Percentiles rank a stretch among this genome's conserved stretches.
Evolutionary conservation across 2,113 vertebrate species (phyloP).

Genomic region (Ceyx margarethae): DNA sequence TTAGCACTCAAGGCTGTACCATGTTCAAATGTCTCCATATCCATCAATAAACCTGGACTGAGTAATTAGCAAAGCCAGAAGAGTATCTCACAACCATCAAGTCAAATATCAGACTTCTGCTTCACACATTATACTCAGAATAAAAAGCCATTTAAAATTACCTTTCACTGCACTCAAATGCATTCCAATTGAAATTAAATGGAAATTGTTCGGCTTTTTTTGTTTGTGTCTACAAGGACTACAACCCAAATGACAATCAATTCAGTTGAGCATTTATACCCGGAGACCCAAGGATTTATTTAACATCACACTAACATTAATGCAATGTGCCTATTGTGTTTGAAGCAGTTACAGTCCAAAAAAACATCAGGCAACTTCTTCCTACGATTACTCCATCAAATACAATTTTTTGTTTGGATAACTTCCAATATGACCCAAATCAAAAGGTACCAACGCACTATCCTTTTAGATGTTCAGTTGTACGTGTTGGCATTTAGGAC

Average conservation of each 20-base stretch:
- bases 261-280: background rate
- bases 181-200: fast-evolving
- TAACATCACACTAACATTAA: too few species aligned
- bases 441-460: background rate
- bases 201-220: background rate
- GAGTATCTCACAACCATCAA: background rate
- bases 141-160: fast-evolving
- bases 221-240: background rate
- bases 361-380: background rate
- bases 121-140: fast-evolving
- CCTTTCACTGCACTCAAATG: background rate
- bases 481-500: fast-evolving
- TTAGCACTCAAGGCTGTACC: fast-evolving
- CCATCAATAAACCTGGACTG: background rate
- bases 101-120: background rate
- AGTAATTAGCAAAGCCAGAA: background rate
- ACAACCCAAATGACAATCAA: background rate
- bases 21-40: background rate
- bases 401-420: fast-evolving
- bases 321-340: background rate
- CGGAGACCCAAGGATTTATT: background rate
- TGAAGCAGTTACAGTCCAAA: background rate
- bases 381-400: background rate
- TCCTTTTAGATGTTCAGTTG: background rate
- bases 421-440: fast-evolving